Percentiles rank a stretch among this genome's conserved stretches.
phyloP scores from a whole-genome alignment of 2,888 invertebrate species.

The Cybosia mesomella region DNA sequence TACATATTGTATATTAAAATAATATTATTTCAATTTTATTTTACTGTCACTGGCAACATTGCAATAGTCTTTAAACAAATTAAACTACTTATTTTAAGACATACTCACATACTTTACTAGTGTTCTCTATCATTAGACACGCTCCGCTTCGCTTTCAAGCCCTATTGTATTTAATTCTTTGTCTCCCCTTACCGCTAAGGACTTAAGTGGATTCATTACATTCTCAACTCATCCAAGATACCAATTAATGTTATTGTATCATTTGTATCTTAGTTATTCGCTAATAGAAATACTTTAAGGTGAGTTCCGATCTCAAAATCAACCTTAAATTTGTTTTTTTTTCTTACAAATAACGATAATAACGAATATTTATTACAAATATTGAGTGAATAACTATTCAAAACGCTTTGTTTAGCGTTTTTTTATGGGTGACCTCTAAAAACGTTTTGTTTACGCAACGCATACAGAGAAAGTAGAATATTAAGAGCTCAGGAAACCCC shows the following conservation, averaged over 20 bases:
- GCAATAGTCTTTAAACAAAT: too few species aligned
- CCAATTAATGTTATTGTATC: neutral
- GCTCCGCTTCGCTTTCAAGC: neutral
- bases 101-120: neutral
- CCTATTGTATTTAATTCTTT: neutral
- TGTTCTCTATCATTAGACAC: neutral
- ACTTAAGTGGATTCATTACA: neutral
- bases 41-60: too few species aligned
- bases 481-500: neutral
- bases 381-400: neutral
- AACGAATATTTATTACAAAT: neutral
- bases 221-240: neutral
- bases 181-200: neutral
- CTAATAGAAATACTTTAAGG: neutral
- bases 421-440: neutral
- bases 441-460: neutral
- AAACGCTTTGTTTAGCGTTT: neutral
- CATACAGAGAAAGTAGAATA: neutral
- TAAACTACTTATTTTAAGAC: neutral
- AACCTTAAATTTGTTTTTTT: neutral
- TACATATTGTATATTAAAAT: too few species aligned
- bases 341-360: neutral
- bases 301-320: neutral
- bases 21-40: too few species aligned
- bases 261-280: neutral